phyloP scores from a whole-genome alignment of 2,113 vertebrate genomes.

The Furnarius figulus region DNA sequence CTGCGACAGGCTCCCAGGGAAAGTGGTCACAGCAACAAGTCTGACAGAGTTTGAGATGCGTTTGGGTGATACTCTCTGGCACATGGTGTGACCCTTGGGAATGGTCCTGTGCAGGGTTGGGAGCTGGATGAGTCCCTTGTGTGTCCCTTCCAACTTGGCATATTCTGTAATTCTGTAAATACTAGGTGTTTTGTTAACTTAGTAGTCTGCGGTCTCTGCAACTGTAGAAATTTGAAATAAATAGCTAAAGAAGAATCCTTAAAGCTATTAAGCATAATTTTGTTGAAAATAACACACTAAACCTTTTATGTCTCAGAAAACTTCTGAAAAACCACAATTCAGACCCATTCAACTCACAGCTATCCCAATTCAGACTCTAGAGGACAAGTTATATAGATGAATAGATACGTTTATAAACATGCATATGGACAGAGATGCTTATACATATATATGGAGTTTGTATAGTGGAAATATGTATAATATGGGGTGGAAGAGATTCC shows the following conservation, averaged over 20 bases:
- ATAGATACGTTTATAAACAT: not conserved
- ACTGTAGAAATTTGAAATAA: not conserved
- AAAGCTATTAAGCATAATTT: not conserved
- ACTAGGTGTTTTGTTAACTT: not conserved
- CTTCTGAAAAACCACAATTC: not conserved
- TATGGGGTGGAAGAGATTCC: not conserved
- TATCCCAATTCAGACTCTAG: not conserved
- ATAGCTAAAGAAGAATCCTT: not conserved
- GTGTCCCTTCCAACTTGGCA: not conserved
- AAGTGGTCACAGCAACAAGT: not conserved
- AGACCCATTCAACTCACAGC: rapidly evolving
- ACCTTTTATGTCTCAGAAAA: not conserved
- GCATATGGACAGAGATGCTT: not conserved
- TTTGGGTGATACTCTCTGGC: not conserved
- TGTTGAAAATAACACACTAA: not conserved
- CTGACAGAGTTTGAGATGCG: not conserved
- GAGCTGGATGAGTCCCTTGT: not conserved
- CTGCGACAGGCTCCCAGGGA: not conserved
- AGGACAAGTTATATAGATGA: not conserved
- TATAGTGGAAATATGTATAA: too few relatives aligned
- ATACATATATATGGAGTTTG: too few relatives aligned
- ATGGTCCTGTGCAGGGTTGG: not conserved
- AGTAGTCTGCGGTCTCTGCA: not conserved
- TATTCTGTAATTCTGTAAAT: not conserved
- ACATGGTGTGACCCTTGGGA: not conserved